Conservation (phyloP, 2,888 invertebrate genomes). For the Hyppa rectilinea region DNA sequence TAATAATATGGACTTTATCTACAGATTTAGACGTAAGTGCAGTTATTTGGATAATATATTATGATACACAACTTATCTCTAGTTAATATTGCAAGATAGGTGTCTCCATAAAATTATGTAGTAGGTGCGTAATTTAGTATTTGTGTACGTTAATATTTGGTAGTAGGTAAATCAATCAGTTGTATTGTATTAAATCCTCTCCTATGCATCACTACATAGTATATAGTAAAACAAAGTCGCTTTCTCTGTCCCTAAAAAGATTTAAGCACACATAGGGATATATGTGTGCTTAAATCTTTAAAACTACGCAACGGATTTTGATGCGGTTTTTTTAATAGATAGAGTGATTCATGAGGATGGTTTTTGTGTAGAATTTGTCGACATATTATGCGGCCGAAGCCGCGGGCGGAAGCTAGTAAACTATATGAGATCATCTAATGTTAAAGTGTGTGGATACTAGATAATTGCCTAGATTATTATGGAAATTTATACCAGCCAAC, state of each 20-base stretch:
- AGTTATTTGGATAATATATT: constrained; percentile 14
- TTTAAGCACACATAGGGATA: no score
- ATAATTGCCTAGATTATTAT: constrained; percentile 35
- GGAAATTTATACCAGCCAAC: constrained; percentile 25
- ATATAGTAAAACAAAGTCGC: no score
- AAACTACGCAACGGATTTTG: no score
- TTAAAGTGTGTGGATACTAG: constrained; percentile 40
- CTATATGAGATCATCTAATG: constrained; percentile 61
- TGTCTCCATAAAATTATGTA: not conserved
- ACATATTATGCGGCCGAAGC: no score
- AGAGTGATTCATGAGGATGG: no score
- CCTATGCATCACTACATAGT: no score
- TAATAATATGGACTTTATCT: constrained; percentile 10
- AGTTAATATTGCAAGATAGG: not conserved
- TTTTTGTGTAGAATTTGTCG: no score
- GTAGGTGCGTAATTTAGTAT: constrained; percentile 15
- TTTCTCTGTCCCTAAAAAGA: no score
- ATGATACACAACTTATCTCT: constrained; percentile 10
- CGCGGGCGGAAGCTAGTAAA: no score
- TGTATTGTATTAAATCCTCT: constrained; percentile 34
- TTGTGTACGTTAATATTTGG: no score
- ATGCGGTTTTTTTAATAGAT: no score
- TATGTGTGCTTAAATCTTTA: no score
- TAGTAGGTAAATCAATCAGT: constrained; percentile 17
- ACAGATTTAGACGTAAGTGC: constrained; percentile 19